Evolutionary conservation across 92 coral and sea anemone species (phyloP), one percentile per base, ranked within the genome.

Genomic region (Scolanthus callimorphus): DNA sequence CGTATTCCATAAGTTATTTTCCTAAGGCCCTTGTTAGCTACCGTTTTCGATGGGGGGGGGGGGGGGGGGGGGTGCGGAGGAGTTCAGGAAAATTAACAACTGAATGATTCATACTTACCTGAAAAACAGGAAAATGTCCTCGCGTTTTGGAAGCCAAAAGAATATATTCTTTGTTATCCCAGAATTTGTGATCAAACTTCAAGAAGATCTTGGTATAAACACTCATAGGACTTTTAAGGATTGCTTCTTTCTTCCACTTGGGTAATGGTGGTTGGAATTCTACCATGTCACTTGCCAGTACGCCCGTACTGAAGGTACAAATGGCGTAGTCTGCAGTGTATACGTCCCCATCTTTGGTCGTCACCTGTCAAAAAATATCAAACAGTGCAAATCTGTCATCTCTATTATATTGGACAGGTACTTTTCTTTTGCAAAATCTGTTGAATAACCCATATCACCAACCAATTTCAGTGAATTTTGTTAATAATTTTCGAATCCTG

Each of bases 301-400:
- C 97, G 9, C 97, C 94, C 19, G 87, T 76, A 67, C 97, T 81
- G 73, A 90, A 90, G 2, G 97, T 90, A 49, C 91, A 74, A 39
- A 90, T 59, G 13, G 49, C 80, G 48, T 72, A 81, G 69, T 90
- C 94, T 17, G 97, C 89, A 22, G 85, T 53, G 65, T 70, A 90
- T 1, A 57, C 68, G n/a, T 76, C 62, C 27, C 88, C 91, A 13
- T 63, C 58, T 11, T 57, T 39, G 11, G 91, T 76, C 0, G 60
- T 58, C 28, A 85, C 64, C 39, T 57, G 15, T 6, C n/a, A n/a
- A n/a, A n/a, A n/a, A n/a, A n/a, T n/a, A n/a, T n/a, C n/a, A n/a
- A n/a, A n/a, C n/a, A n/a, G n/a, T n/a, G n/a, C n/a, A n/a, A n/a
- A n/a, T n/a, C n/a, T n/a, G n/a, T n/a, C n/a, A n/a, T n/a, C n/a